phyloP scores from a whole-genome alignment of 2,797 vertebrate genomes.

The Tapirus indicus region DNA sequence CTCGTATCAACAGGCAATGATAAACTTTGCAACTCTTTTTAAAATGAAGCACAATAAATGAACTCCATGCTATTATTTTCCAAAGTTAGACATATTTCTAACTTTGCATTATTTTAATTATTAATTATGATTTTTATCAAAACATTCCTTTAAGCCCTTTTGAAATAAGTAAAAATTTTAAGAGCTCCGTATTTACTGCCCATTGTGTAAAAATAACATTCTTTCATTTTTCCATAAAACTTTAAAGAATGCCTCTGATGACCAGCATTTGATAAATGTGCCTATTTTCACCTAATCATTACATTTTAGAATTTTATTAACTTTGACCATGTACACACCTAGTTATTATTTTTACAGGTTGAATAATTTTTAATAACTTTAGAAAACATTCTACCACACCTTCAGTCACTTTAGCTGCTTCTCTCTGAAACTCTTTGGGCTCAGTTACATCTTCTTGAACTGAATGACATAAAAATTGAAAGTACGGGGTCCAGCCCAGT shows the following conservation, averaged over 20 bases:
- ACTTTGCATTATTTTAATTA: conserved; percentile 22
- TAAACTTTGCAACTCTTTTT: background rate
- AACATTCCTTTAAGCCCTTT: background rate
- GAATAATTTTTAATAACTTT: conserved; percentile 32
- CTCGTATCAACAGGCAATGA: background rate
- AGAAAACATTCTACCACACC: background rate
- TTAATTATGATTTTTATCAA: conserved; percentile 44
- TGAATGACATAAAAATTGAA: conserved; percentile 7
- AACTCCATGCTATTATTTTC: background rate
- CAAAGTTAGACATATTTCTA: conserved; percentile 19
- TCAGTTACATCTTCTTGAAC: conserved; percentile 12
- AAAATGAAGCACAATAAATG: background rate
- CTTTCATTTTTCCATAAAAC: conserved; percentile 7
- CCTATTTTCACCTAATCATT: background rate
- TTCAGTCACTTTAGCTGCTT: background rate
- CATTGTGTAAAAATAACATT: conserved; percentile 34
- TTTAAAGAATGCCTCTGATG: background rate
- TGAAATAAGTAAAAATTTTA: background rate
- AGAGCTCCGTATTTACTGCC: background rate
- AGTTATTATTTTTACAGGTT: background rate
- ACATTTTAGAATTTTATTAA: conserved; percentile 42
- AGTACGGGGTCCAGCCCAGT: background rate
- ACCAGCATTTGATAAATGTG: background rate
- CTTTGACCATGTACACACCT: background rate
- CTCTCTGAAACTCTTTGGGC: conserved; percentile 12